Percentiles rank a stretch among this genome's conserved stretches.
Conservation (phyloP, 2,113 vertebrate species). For the Xiphophorus maculatus region DNA sequence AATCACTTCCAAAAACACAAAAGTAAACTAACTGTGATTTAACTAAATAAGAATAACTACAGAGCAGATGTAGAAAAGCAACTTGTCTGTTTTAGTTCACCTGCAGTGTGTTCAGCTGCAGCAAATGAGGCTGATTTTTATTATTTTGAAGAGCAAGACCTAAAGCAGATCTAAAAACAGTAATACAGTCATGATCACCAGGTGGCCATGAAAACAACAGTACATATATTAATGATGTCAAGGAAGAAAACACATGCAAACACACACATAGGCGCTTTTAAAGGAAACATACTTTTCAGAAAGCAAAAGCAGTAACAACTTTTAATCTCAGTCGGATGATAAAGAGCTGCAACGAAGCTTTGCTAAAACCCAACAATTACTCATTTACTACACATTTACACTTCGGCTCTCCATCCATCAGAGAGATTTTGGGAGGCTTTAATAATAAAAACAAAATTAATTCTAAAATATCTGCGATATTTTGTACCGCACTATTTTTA, state of each 20-base stretch:
- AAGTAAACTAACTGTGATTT: not conserved
- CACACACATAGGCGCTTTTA: not conserved
- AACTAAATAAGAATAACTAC: not conserved
- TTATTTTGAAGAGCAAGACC: not conserved
- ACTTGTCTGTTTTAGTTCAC: not conserved
- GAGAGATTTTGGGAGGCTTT: too few relatives aligned
- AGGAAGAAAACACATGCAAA: not conserved
- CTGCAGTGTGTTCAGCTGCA: not conserved
- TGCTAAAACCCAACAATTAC: too few relatives aligned
- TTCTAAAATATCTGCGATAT: too few relatives aligned
- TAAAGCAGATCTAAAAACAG: slow-evolving; percentile 2
- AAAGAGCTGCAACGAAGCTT: not conserved
- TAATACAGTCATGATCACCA: slow-evolving; percentile 1
- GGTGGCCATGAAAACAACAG: not conserved
- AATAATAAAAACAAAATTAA: too few relatives aligned
- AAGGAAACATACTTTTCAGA: not conserved
- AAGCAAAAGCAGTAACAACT: slow-evolving; percentile 1
- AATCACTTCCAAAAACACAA: too few relatives aligned
- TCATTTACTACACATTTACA: too few relatives aligned
- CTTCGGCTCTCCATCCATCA: too few relatives aligned
- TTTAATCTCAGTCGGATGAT: not conserved
- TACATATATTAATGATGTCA: not conserved
- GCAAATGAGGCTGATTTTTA: not conserved
- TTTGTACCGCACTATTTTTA: too few relatives aligned
- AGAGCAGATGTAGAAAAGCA: not conserved